These are phyloP conservation scores for Phengaris arion DNA, from an alignment of 2,888 invertebrate genomes.

Conservation along the genomic window DNA sequence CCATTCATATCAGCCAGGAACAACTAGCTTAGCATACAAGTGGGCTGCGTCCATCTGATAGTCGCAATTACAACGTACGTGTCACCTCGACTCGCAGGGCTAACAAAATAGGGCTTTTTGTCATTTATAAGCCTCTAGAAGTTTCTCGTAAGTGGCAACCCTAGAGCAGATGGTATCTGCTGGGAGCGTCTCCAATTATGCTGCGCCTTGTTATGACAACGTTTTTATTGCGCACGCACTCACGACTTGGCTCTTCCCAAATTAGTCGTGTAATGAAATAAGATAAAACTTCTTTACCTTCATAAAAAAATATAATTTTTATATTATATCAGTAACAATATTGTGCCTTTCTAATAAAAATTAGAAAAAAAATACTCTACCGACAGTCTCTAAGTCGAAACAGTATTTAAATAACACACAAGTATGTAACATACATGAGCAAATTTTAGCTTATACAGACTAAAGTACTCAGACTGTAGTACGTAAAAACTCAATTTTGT, in stretches of 20 bases:
- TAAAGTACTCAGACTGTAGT: too few relatives aligned
- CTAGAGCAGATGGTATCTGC: conserved; percentile 43
- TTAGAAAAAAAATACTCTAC: too few relatives aligned
- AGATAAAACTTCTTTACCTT: conserved; percentile 29
- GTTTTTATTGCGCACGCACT: conserved; percentile 42
- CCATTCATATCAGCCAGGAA: conserved; percentile 40
- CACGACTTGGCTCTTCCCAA: conserved; percentile 33
- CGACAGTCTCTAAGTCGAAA: too few relatives aligned
- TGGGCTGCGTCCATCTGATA: conserved; percentile 61
- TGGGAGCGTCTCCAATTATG: conserved; percentile 66
- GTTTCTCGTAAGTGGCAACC: background rate
- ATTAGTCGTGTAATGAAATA: conserved; percentile 30
- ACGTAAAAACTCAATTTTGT: too few relatives aligned
- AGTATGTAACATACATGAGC: too few relatives aligned
- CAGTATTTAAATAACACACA: too few relatives aligned
- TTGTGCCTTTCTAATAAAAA: too few relatives aligned
- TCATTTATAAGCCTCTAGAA: too few relatives aligned
- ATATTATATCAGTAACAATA: background rate
- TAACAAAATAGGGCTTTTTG: background rate
- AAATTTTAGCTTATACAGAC: too few relatives aligned
- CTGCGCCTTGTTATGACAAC: conserved; percentile 46
- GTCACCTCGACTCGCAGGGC: conserved; percentile 54
- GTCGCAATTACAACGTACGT: conserved; percentile 75
- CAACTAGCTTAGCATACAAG: conserved; percentile 72
- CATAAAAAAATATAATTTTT: conserved; percentile 6